These are phyloP conservation scores for Chrysocyon brachyurus DNA, from an alignment of 2,797 vertebrate genomes.

Conservation along the genomic window DNA sequence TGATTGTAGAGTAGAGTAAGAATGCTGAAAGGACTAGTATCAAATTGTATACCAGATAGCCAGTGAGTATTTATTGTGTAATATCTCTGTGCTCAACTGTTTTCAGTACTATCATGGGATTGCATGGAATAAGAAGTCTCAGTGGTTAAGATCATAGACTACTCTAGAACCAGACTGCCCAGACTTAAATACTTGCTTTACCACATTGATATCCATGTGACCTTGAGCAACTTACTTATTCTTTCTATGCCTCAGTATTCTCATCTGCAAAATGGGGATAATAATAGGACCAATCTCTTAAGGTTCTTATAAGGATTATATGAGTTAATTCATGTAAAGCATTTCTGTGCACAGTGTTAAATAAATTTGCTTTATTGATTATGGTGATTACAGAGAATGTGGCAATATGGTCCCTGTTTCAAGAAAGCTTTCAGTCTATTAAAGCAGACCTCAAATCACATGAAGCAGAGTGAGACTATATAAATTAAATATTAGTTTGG, in stretches of 20 bases:
- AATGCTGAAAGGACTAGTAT: background rate
- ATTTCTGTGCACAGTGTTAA: background rate
- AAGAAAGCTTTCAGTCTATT: background rate
- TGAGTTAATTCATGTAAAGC: background rate
- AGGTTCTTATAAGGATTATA: background rate
- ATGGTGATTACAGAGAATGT: background rate
- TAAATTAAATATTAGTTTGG: background rate
- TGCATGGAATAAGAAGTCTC: background rate
- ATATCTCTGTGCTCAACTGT: background rate
- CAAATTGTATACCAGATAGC: background rate
- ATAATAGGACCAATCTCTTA: background rate
- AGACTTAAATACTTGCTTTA: background rate
- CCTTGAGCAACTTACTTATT: background rate
- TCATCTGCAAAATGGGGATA: background rate
- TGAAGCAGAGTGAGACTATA: background rate
- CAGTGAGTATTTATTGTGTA: background rate
- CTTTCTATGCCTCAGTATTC: background rate
- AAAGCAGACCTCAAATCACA: background rate
- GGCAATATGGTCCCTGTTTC: background rate
- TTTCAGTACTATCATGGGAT: background rate
- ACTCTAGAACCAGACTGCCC: background rate
- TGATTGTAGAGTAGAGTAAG: background rate
- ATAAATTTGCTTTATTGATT: background rate
- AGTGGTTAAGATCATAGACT: background rate
- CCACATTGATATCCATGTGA: background rate